Conservation (phyloP, 2,113 vertebrate species). For the Spermophilus dauricus region DNA sequence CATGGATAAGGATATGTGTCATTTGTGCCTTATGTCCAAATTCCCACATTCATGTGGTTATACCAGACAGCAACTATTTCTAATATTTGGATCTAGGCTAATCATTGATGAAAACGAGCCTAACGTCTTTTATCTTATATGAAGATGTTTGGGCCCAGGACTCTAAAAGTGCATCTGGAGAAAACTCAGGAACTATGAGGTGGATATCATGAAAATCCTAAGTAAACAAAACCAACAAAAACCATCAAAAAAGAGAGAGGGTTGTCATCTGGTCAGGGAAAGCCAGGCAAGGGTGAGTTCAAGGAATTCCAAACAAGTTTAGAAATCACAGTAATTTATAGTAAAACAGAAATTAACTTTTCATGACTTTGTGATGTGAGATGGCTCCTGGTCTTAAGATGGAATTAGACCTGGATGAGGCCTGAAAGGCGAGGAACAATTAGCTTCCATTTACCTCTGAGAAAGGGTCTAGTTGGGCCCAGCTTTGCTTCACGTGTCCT, state of each 20-base stretch:
- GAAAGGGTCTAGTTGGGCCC: neutral
- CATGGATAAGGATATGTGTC: neutral
- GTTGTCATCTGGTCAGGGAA: no score
- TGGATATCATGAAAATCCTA: neutral
- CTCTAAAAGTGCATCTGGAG: neutral
- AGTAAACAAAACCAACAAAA: neutral
- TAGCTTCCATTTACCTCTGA: neutral
- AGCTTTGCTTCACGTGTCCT: neutral
- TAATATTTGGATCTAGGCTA: neutral
- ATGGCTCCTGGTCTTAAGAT: no score
- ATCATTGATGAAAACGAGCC: neutral
- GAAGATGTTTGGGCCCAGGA: neutral
- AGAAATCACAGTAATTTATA: no score
- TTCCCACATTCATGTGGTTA: neutral
- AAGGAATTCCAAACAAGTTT: no score
- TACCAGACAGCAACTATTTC: neutral
- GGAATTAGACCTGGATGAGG: no score
- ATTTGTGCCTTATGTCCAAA: neutral
- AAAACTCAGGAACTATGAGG: neutral
- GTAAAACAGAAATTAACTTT: no score
- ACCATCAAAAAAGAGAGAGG: no score
- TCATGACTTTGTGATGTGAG: no score
- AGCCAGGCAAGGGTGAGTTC: no score
- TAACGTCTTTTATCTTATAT: neutral
- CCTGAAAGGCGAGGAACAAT: neutral